Evolutionary conservation across 37 sponge, comb jelly and placozoan species (phyloP), one percentile per base, ranked within the genome.

Genomic region (Eunapius fragilis): DNA sequence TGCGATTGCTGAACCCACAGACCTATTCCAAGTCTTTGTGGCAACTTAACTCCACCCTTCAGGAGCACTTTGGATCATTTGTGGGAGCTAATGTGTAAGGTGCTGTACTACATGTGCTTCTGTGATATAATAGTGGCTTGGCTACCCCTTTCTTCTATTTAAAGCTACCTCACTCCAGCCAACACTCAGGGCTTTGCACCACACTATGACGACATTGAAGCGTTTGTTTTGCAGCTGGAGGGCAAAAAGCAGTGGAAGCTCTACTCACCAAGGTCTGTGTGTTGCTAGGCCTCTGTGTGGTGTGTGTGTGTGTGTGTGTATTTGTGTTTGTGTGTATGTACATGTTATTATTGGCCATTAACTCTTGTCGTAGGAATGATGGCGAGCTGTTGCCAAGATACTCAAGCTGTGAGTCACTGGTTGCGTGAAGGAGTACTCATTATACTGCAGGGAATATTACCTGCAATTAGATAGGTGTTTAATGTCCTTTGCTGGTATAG

Each of bases 181-280:
- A 89, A 88, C 25, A 80, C 96, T 19, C 99, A 98, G 70, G 99
- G 99, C 70, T 98, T 98, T 93, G 97, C 99, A 17, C 99, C 99
- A 25, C 99, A 98, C 78, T 98, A 93, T 87, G 99, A 98, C 80
- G 99, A 98, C 85, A 98, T 98, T 70, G 99, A 98, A 71, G 99
- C 99, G n/a, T 98, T 98, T 90, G 89, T 97, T 17, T 58, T 98
- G 67, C 99, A 98, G 75, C 79, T 98, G 71, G 99, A 98, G 79
- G 99, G 99, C 7, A 97, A 91, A 88, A 98, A 98, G 74, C 82
- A 84, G 30, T 98, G 99, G 99, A 87, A 84, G 75, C 76, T 98
- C 33, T 97, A 98, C 70, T 49, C 70, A 4, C 96, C 99, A 78
- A 93, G 97, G 97, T 94, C 68, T 32, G 38, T 70, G 26, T 4